These are phyloP conservation scores for Luehdorfia chinensis DNA, from an alignment of 1,140 invertebrate species.

Conservation along the genomic window DNA sequence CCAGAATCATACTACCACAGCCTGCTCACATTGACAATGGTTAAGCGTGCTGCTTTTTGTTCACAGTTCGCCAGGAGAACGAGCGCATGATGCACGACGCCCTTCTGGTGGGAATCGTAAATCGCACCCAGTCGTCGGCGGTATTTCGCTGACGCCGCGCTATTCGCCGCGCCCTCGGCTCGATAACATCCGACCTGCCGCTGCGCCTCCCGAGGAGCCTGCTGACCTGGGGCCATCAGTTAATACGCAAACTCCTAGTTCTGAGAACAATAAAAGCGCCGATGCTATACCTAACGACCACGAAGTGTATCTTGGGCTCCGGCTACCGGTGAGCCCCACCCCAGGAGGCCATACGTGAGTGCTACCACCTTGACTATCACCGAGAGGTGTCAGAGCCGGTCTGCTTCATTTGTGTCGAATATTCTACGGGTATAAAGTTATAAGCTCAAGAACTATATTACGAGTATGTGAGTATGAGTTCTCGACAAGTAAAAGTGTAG, in stretches of 20 bases:
- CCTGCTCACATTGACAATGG: constrained; percentile 19
- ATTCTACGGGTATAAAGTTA: constrained; percentile 7
- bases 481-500: constrained; percentile 22
- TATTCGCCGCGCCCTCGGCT: constrained; percentile 67
- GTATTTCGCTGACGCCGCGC: constrained; percentile 71
- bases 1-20: not conserved
- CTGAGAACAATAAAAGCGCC: constrained; percentile 13
- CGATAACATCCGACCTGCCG: constrained; percentile 61
- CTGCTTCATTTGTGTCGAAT: not conserved
- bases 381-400: not conserved
- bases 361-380: constrained; percentile 9
- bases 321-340: constrained; percentile 36
- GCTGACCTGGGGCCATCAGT: constrained; percentile 34
- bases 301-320: constrained; percentile 13
- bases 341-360: constrained; percentile 46
- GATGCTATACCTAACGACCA: constrained; percentile 16
- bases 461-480: constrained; percentile 29
- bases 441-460: constrained; percentile 27
- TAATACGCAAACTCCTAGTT: constrained; percentile 22
- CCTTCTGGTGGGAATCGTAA: constrained; percentile 69
- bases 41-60: constrained; percentile 54
- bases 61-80: constrained; percentile 73
- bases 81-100: constrained; percentile 74
- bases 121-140: constrained; percentile 74
- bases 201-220: constrained; percentile 62